Conservation (phyloP, 35 echinoderm and acorn worm genomes). For the Patiria miniata region DNA sequence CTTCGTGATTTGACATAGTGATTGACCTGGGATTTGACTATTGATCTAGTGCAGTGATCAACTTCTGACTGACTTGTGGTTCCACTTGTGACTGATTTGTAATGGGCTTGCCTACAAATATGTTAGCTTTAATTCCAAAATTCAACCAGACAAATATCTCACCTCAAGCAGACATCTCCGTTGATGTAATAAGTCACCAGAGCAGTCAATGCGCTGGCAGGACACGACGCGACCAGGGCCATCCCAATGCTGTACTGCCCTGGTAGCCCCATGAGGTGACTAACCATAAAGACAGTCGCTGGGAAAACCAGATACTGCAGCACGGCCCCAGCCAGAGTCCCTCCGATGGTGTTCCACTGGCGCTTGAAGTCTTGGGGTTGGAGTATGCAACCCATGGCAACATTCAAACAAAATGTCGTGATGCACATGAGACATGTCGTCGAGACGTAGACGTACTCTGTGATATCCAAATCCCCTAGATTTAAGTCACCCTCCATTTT, state of each 20-base stretch:
- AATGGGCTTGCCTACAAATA: too few species aligned
- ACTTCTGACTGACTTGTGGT: too few species aligned
- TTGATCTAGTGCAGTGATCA: too few species aligned
- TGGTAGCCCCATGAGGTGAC: neutral
- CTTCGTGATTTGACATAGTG: too few species aligned
- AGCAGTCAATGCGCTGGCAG: neutral
- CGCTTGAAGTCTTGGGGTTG: neutral
- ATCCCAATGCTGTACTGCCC: neutral
- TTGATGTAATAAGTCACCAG: constrained; percentile 7
- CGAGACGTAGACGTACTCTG: neutral
- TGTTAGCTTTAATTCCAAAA: neutral
- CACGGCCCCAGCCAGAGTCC: neutral
- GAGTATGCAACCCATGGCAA: neutral
- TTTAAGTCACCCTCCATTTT: too few species aligned
- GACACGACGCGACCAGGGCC: neutral
- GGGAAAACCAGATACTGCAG: neutral
- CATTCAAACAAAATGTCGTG: neutral
- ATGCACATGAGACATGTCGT: neutral
- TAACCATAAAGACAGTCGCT: neutral
- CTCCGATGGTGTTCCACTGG: neutral
- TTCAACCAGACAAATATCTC: neutral
- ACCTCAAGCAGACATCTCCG: constrained; percentile 14
- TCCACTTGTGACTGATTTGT: too few species aligned
- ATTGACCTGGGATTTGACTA: too few species aligned
- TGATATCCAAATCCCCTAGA: neutral